Percentiles rank a stretch among this genome's conserved stretches.
These are phyloP conservation scores for Mastomys coucha DNA, from an alignment of 2,113 vertebrate genomes.

Conservation along the genomic window DNA sequence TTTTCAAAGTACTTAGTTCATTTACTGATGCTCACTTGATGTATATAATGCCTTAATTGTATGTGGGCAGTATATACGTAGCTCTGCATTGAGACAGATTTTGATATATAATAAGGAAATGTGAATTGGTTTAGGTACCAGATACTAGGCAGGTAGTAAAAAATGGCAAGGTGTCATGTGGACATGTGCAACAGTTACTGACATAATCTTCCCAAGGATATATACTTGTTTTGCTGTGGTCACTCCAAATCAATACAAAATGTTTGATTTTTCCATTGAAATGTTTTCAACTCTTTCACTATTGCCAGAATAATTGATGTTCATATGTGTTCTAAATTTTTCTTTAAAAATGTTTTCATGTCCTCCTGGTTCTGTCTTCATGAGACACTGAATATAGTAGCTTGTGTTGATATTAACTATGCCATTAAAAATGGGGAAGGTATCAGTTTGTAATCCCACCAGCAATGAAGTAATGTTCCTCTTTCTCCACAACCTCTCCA, in stretches of 20 bases:
- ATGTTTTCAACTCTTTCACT: conserved; percentile 77
- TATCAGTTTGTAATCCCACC: too few species aligned
- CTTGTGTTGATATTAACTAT: conserved; percentile 83
- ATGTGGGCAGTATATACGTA: neutral
- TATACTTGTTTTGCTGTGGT: conserved; percentile 9
- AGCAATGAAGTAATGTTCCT: too few species aligned
- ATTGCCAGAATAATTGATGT: conserved; percentile 79
- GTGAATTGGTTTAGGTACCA: neutral
- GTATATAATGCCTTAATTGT: neutral
- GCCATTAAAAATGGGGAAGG: conserved; percentile 56
- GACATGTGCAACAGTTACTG: neutral
- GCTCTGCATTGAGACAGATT: neutral
- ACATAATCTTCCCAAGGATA: neutral
- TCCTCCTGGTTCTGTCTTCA: conserved; percentile 80
- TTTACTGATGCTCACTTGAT: conserved; percentile 20
- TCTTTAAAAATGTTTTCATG: conserved; percentile 84
- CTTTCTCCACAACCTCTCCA: too few species aligned
- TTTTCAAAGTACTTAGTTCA: neutral
- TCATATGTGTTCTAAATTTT: conserved; percentile 82
- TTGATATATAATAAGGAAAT: neutral
- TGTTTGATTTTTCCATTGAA: conserved; percentile 70
- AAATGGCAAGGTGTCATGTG: neutral
- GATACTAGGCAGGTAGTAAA: neutral
- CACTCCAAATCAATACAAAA: conserved; percentile 48
- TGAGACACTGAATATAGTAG: conserved; percentile 79